Conservation (phyloP, 1,140 invertebrate genomes). For the Pararge aegeria region DNA sequence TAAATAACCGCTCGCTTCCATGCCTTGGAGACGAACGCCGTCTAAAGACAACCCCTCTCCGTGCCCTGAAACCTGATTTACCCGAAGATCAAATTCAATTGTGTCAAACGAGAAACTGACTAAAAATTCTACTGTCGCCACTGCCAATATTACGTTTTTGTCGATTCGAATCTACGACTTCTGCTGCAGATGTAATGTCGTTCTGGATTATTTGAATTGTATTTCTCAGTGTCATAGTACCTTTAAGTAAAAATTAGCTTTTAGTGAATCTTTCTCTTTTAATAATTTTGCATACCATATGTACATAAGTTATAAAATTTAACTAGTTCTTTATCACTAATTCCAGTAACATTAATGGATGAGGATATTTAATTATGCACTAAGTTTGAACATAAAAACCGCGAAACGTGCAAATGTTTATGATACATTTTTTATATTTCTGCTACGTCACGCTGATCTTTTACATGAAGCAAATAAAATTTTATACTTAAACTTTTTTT, state of each 20-base stretch:
- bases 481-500: no score
- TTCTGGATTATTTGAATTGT: not conserved
- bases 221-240: not conserved
- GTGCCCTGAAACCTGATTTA: conserved; percentile 70
- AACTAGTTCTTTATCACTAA: no score
- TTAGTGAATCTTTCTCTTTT: no score
- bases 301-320: no score
- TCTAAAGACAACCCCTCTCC: conserved; percentile 47
- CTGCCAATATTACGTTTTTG: conserved; percentile 44
- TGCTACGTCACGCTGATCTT: no score
- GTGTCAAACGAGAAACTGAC: conserved; percentile 69
- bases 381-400: no score
- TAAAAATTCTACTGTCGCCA: conserved; percentile 63
- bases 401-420: no score
- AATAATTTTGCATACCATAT: no score
- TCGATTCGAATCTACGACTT: conserved; percentile 30
- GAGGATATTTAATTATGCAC: no score
- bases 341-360: no score
- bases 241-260: not conserved
- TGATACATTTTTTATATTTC: no score
- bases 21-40: conserved; percentile 26
- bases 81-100: conserved; percentile 72
- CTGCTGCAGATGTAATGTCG: not conserved
- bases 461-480: no score
- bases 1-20: conserved; percentile 23